A percentile compares a stretch with the other conserved stretches of the same genome.
Evolutionary conservation across 1,140 invertebrate species (phyloP).

Genomic region (Vanessa atalanta): DNA sequence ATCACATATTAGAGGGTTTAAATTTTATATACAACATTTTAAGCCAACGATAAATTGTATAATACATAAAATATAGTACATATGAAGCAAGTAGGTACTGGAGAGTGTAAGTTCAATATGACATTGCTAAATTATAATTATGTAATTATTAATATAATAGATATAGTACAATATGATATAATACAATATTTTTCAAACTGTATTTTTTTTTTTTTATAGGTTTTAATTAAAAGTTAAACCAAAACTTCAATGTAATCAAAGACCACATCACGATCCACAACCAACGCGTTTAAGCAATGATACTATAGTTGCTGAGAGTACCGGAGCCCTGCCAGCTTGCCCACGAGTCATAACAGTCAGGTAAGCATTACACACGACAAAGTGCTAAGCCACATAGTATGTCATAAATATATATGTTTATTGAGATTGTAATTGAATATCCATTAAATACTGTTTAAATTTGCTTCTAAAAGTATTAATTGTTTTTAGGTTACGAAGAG

Average conservation of each 20-base stretch:
- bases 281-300: slow-evolving; percentile 6
- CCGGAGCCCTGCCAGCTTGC: slow-evolving; percentile 2
- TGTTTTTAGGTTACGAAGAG: slow-evolving; percentile 18
- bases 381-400: slow-evolving; percentile 10
- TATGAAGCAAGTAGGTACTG: slow-evolving; percentile 7
- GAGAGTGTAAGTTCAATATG: neutral
- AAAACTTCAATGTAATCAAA: slow-evolving; percentile 13
- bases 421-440: slow-evolving; percentile 15
- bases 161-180: slow-evolving; percentile 11
- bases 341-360: slow-evolving; percentile 11
- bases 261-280: slow-evolving; percentile 13
- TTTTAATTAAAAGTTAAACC: slow-evolving; percentile 2
- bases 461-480: slow-evolving; percentile 2
- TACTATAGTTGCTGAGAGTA: slow-evolving; percentile 7
- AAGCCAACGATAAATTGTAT: slow-evolving; percentile 13
- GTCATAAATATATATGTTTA: slow-evolving; percentile 13
- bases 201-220: slow-evolving; percentile 4
- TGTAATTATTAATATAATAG: slow-evolving; percentile 13
- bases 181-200: slow-evolving; percentile 14
- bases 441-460: slow-evolving; percentile 14
- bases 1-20: slow-evolving; percentile 10
- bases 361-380: slow-evolving; percentile 9
- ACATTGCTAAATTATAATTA: neutral
- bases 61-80: neutral
- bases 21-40: slow-evolving; percentile 14